A percentile compares a stretch with the other conserved stretches of the same genome.
Evolutionary conservation across 2,113 vertebrate species (phyloP).

Genomic region (Crotophaga sulcirostris): DNA sequence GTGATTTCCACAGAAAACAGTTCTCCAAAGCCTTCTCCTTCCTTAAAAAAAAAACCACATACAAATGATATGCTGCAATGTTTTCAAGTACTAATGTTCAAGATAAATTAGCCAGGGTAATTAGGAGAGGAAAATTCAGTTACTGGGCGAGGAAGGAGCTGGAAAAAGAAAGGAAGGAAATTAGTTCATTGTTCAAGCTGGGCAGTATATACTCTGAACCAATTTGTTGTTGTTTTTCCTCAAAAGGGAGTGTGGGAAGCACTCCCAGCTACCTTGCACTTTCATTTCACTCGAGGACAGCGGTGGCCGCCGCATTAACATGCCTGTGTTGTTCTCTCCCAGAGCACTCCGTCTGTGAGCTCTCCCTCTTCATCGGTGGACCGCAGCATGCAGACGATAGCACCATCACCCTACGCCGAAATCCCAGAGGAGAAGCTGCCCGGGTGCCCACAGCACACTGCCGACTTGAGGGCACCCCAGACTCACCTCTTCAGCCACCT

Average conservation of each 20-base stretch:
- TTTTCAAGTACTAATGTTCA: not conserved
- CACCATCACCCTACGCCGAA: not conserved
- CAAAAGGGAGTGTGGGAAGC: not conserved
- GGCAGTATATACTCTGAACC: not conserved
- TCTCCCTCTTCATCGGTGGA: constrained; percentile 54
- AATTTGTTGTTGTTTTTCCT: not conserved
- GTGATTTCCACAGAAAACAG: not conserved
- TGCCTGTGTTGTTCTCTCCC: not conserved
- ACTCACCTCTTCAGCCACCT: constrained; percentile 94
- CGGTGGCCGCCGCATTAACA: fast-evolving
- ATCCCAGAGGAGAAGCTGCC: constrained; percentile 67
- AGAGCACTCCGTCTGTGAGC: constrained; percentile 20
- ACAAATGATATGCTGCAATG: not conserved
- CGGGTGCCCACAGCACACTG: constrained; percentile 26
- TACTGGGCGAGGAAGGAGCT: not conserved
- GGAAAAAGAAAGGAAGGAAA: constrained; percentile 31
- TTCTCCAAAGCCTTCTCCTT: not conserved
- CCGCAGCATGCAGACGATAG: constrained; percentile 68
- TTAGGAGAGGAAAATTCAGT: constrained; percentile 32
- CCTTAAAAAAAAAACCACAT: not conserved
- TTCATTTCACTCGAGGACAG: not conserved
- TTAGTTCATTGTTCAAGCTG: not conserved
- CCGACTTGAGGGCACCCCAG: constrained; percentile 57
- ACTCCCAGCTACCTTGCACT: not conserved
- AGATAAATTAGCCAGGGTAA: not conserved